These are phyloP conservation scores for Griposia aprilina DNA, from an alignment of 2,888 invertebrate species.

Conservation along the genomic window DNA sequence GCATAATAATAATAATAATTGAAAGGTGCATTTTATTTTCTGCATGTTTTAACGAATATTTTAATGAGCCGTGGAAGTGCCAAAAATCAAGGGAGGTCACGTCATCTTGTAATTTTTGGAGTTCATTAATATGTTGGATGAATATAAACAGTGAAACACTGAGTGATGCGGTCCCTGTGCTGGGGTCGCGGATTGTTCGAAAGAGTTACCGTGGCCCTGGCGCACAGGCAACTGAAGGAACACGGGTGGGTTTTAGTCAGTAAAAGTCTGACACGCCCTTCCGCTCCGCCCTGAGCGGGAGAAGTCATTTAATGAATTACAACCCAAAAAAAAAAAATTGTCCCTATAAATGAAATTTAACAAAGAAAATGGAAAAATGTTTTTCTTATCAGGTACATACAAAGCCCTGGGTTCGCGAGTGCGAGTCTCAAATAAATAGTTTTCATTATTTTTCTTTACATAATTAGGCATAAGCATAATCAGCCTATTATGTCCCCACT, in stretches of 20 bases:
- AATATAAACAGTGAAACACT: not conserved
- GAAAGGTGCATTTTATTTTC: not conserved
- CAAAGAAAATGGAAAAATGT: not conserved
- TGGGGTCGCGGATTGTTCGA: too few relatives aligned
- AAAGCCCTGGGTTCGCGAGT: too few relatives aligned
- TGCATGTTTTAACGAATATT: not conserved
- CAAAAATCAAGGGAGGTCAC: not conserved
- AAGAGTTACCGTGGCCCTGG: too few relatives aligned
- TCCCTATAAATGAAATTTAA: not conserved
- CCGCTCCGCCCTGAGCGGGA: too few relatives aligned
- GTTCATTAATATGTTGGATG: not conserved
- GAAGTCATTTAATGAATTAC: too few relatives aligned
- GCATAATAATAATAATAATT: constrained; percentile 26
- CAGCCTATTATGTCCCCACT: too few relatives aligned
- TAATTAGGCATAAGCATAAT: not conserved
- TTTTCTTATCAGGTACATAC: not conserved
- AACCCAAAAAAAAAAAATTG: too few relatives aligned
- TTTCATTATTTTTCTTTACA: not conserved
- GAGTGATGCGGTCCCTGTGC: too few relatives aligned
- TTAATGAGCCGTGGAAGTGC: not conserved
- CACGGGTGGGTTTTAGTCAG: too few relatives aligned
- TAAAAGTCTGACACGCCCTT: too few relatives aligned
- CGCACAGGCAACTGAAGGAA: too few relatives aligned
- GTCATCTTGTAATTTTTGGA: not conserved
- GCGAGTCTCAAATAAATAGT: too few relatives aligned